Base-by-base conservation (phyloP, 2,797 vertebrate genomes). In the Picus viridis region DNA sequence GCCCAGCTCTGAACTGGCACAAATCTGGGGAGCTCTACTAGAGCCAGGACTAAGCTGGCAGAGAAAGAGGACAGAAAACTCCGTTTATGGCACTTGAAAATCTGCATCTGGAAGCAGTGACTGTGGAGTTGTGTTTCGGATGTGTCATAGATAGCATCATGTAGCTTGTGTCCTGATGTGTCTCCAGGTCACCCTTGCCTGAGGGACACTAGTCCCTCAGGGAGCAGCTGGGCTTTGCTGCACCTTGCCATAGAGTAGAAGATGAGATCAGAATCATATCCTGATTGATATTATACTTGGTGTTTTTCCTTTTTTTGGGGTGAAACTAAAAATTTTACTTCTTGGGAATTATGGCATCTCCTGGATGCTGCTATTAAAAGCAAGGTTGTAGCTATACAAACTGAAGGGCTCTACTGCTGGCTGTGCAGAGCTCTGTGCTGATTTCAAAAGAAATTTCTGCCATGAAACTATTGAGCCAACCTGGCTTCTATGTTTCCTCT, bases 401-500 rank as follows among this genome's bases (percentile, higher is more conserved):
- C 26, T 1, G 1, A 67, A 54, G 54, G 58, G 49, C 45, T 56
- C 8, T 23, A 5, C n/a, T 67, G 29, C 14, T 72, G n/a, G 71
- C 47, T 90, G n/a, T 83, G 41, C 72, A 87, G 59, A 85, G 49
- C 27, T 72, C 39, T 68, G 11, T 32, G 29, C 34, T 78, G 75
- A 89, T 87, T 90, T 85, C 3, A 3, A 80, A 80, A 83, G 34
- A 89, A 49, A 90, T 87, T 80, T 87, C 65, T 85, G 16, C 49
- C 49, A 2, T 61, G 73, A 83, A 89, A 69, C 30, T 56, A 59
- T 56, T 51, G 61, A 72, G 70, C 54, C 74, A 86, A 39, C 83
- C 73, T 73, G 77, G 30, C 68, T 91, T 47, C 65, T 86, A 5
- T 10, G 8, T 85, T 94, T 88, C 76, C 29, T 43, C 67, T 85